These are phyloP conservation scores for Trididemnum nubilum DNA, from an alignment of 23 tunicate genomes.

Conservation along the genomic window DNA sequence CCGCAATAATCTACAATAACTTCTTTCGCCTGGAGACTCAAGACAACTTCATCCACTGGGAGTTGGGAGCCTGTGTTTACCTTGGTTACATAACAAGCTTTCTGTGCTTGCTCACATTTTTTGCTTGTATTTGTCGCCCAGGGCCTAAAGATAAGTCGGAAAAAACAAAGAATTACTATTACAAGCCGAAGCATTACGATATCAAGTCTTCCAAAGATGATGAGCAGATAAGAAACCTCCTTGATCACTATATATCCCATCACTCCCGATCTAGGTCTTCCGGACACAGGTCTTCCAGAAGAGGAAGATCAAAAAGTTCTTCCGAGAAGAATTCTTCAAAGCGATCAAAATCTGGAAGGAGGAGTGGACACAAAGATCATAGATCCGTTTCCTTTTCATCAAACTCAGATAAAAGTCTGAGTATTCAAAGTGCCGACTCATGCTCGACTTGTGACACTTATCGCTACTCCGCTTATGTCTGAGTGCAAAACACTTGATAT, in stretches of 20 bases:
- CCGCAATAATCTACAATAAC: conserved; percentile 45
- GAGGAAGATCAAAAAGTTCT: background rate
- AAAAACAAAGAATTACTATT: background rate
- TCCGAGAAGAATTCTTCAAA: background rate
- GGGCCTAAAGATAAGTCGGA: conserved; percentile 37
- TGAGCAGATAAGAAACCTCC: background rate
- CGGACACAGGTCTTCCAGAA: background rate
- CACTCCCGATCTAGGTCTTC: background rate
- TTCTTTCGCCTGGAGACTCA: conserved; percentile 52
- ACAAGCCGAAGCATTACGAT: background rate
- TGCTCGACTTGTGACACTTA: background rate
- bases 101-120: conserved; percentile 23
- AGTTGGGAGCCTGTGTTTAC: conserved; percentile 67
- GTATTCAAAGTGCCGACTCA: background rate
- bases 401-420: background rate
- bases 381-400: background rate
- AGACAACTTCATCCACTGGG: conserved; percentile 62
- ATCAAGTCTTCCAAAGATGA: background rate
- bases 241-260: background rate
- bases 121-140: conserved; percentile 44
- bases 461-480: background rate
- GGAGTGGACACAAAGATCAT: background rate
- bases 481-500: too few relatives aligned
- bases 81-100: conserved; percentile 44
- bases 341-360: background rate